A percentile compares a stretch with the other conserved stretches of the same genome.
Conservation (phyloP, 2,888 invertebrate species). For the Drosophila rellima region DNA sequence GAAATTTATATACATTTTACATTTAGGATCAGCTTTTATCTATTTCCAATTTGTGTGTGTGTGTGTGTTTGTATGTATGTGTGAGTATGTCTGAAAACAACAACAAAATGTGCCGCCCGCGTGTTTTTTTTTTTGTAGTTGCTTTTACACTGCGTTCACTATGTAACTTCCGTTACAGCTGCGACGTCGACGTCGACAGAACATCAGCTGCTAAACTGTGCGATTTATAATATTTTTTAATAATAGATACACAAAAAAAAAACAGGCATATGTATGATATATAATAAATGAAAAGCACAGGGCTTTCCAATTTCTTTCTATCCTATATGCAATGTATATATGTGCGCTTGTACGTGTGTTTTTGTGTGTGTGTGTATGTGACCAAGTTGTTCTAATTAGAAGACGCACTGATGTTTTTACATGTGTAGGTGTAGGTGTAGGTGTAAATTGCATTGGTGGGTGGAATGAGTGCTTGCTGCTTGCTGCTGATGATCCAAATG, state of each 20-base stretch:
- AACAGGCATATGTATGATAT: background rate
- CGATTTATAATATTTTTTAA: constrained; percentile 33
- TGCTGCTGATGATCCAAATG: constrained; percentile 45
- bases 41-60: constrained; percentile 8
- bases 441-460: constrained; percentile 17
- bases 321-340: constrained; percentile 18
- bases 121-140: constrained; percentile 43
- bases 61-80: background rate
- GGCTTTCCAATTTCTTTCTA: constrained; percentile 12
- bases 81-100: constrained; percentile 24
- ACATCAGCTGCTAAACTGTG: constrained; percentile 21
- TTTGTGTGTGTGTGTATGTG: constrained; percentile 24
- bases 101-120: constrained; percentile 56
- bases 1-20: constrained; percentile 40
- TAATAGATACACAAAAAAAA: constrained; percentile 29
- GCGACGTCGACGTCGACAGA: constrained; percentile 26
- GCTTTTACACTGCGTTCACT: constrained; percentile 32
- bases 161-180: constrained; percentile 57
- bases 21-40: constrained; percentile 29
- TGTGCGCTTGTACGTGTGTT: constrained; percentile 17
- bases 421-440: constrained; percentile 33
- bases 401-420: constrained; percentile 36
- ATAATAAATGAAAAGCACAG: constrained; percentile 7
- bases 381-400: constrained; percentile 59
- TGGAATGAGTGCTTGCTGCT: constrained; percentile 28